A percentile compares a stretch with the other conserved stretches of the same genome.
Evolutionary conservation across 2,113 vertebrate genomes (phyloP).

Genomic region (Noctilio leporinus): DNA sequence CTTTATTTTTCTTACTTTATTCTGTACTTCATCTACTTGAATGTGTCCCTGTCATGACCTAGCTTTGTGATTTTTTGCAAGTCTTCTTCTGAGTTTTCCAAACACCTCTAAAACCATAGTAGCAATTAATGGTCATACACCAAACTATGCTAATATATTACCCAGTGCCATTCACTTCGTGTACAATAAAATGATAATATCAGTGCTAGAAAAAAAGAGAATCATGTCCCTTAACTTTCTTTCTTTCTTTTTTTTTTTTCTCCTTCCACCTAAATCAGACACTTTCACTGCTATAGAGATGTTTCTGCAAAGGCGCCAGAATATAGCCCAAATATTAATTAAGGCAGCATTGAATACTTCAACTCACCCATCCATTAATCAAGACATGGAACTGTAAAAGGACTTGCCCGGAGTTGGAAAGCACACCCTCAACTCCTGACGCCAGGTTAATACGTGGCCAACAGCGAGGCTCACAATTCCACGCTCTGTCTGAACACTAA

Average conservation of each 20-base stretch:
- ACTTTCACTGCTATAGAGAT: not conserved
- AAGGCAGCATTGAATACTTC: not conserved
- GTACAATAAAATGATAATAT: not conserved
- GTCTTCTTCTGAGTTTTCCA: not conserved
- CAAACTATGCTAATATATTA: not conserved
- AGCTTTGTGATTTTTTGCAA: not conserved
- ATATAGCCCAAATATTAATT: not conserved
- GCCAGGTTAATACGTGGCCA: not conserved
- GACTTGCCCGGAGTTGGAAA: not conserved
- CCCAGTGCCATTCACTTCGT: not conserved
- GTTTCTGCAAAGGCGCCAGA: not conserved
- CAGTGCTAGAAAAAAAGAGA: not conserved
- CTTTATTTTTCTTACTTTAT: not conserved
- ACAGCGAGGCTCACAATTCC: not conserved
- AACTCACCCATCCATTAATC: not conserved
- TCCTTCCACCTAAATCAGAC: not conserved
- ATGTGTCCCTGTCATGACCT: not conserved
- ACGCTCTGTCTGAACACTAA: not conserved
- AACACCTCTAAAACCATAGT: not conserved
- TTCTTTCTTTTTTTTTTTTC: not conserved
- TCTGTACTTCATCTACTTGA: not conserved
- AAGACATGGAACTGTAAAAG: not conserved
- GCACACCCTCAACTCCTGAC: not conserved
- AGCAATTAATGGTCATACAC: not conserved
- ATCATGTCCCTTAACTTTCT: not conserved